These are phyloP conservation scores for Epizoanthus scotinus DNA, from an alignment of 92 coral and sea anemone genomes.

Conservation along the genomic window DNA sequence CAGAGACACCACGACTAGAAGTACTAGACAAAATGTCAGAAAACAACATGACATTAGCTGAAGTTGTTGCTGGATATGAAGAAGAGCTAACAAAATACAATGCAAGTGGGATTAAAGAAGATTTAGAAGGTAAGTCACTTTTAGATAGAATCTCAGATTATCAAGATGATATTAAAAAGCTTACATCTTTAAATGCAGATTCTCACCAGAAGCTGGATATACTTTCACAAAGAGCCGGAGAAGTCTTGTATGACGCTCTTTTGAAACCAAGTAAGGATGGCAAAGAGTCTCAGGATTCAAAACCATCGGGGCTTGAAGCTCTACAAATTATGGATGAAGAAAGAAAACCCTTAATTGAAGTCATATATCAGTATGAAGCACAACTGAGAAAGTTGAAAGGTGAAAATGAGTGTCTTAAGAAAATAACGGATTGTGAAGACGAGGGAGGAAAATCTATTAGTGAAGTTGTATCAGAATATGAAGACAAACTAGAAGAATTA, in stretches of 20 bases:
- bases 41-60: constrained; percentile 54
- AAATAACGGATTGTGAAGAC: constrained; percentile 10
- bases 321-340: constrained; percentile 37
- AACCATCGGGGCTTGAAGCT: constrained; percentile 1
- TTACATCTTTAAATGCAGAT: constrained; percentile 1
- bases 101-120: not conserved
- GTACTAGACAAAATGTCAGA: constrained; percentile 56
- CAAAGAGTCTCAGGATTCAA: not conserved
- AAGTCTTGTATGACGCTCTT: constrained; percentile 29
- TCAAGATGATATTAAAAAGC: not conserved
- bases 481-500: constrained; percentile 53
- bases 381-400: constrained; percentile 40
- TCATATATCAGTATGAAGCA: constrained; percentile 54
- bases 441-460: constrained; percentile 32
- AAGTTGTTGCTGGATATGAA: constrained; percentile 65
- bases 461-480: constrained; percentile 33
- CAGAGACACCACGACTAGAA: constrained; percentile 16
- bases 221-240: constrained; percentile 39
- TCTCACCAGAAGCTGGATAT: constrained; percentile 27
- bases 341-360: constrained; percentile 23
- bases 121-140: constrained; percentile 12
- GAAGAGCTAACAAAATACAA: constrained; percentile 33
- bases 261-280: not conserved
- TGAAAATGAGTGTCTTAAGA: constrained; percentile 40
- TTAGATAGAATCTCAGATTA: not conserved